phyloP scores from a whole-genome alignment of 2,888 invertebrate species.

The Seladonia tumulorum region DNA sequence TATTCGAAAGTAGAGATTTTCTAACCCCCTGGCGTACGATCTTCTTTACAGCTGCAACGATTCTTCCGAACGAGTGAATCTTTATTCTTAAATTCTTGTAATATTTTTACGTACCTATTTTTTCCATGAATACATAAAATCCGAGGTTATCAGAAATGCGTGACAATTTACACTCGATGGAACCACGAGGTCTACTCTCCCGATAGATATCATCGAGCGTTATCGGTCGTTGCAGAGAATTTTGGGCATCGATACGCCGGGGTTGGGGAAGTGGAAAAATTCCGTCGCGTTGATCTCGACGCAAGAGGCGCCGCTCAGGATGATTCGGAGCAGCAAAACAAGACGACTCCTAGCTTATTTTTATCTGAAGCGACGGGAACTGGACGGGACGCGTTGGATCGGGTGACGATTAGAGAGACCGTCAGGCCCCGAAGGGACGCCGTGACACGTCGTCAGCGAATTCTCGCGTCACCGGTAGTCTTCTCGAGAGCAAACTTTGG shows the following conservation, averaged over 20 bases:
- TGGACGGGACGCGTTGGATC: conserved; percentile 16
- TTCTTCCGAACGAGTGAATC: too few species aligned
- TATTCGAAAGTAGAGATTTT: too few species aligned
- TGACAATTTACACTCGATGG: neutral
- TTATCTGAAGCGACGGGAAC: neutral
- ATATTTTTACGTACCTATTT: too few species aligned
- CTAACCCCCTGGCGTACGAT: too few species aligned
- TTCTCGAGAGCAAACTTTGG: conserved; percentile 55
- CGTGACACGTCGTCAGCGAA: conserved; percentile 54
- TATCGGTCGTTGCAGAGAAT: neutral
- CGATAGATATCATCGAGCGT: neutral
- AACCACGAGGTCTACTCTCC: neutral
- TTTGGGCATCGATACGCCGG: neutral
- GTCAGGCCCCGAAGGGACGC: conserved; percentile 23
- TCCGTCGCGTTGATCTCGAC: neutral
- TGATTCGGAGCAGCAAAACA: neutral
- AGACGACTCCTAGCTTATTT: neutral
- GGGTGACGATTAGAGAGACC: conserved; percentile 41
- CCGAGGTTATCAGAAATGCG: too few species aligned
- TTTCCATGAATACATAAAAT: too few species aligned
- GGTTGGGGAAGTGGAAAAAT: neutral
- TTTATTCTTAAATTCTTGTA: too few species aligned
- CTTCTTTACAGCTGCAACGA: too few species aligned
- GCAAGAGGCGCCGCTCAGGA: neutral
- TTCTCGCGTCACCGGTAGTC: conserved; percentile 41